Evolutionary conservation across 1,140 invertebrate species (phyloP), one percentile per base, ranked within the genome.

Genomic region (Meteorus sp.): DNA sequence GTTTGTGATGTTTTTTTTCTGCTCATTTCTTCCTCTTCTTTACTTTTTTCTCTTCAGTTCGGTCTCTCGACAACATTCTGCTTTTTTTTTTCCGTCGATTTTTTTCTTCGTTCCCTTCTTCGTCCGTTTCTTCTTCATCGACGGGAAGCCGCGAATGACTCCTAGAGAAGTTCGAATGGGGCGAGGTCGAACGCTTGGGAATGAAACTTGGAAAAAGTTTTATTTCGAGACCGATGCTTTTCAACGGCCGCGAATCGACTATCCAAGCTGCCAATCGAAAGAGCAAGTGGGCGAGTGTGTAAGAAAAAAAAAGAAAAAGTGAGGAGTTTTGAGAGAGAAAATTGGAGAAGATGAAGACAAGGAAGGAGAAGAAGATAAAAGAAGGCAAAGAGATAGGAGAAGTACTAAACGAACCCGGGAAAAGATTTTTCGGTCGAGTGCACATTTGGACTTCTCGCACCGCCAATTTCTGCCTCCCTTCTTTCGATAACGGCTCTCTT

Each of bases 101-200:
- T 25, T n/a, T n/a, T n/a, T n/a, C n/a, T n/a, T n/a, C n/a, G n/a
- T n/a, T n/a, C n/a, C n/a, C n/a, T n/a, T n/a, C n/a, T n/a, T n/a
- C n/a, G n/a, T n/a, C n/a, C n/a, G n/a, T n/a, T n/a, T n/a, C n/a
- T 25, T 13, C 9, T 47, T 25, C 25, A 47, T 47, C 22, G 44
- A 47, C 8, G 44, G 44, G 44, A 47, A 47, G 44, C 44, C 44
- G 20, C 44, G 44, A 47, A 47, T 47, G 44, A 47, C 44, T 47
- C 22, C 15, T 27, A n/a, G 44, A 47, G 22, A 47, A 43, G 2
- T 15, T 9, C 6, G 44, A 47, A 27, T 25, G 22, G 13, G 44
- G n/a, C 22, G 22, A 47, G 13, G 20, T 47, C 44, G 23, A 25
- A 23, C 8, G 23, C 22, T 47, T 22, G 44, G 11, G 19, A 20